These are phyloP conservation scores for Bombus difficillimus DNA, from an alignment of 1,140 invertebrate species.

Conservation along the genomic window DNA sequence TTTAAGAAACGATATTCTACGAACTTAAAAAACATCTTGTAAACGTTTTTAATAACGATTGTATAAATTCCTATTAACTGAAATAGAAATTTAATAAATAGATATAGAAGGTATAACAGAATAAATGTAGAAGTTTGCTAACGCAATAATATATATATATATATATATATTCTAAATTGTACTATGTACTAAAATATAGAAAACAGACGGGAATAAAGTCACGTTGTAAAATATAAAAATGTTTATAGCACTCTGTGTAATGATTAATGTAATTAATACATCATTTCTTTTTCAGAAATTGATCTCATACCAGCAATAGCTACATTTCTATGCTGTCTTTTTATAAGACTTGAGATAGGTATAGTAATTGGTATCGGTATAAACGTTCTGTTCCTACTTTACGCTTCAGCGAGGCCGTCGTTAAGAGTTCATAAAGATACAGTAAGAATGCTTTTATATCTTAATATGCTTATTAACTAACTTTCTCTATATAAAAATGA, in stretches of 20 bases:
- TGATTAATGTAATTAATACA: neutral
- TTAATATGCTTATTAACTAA: neutral
- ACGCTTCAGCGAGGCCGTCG: conserved; percentile 88
- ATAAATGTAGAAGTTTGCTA: no score
- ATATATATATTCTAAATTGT: no score
- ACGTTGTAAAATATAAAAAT: no score
- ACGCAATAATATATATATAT: no score
- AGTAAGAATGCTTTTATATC: conserved; percentile 73
- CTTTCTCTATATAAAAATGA: neutral
- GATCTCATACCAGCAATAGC: conserved; percentile 87
- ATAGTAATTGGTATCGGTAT: conserved; percentile 89
- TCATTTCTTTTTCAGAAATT: conserved; percentile 84
- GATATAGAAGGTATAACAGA: no score
- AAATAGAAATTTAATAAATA: neutral
- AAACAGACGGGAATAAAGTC: no score
- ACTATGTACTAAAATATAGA: no score
- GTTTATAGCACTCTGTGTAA: neutral
- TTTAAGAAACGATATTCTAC: no score
- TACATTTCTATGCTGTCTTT: conserved; percentile 88
- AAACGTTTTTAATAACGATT: no score
- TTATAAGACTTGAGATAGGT: conserved; percentile 88
- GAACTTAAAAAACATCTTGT: no score
- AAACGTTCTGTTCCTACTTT: conserved; percentile 88
- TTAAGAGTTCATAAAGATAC: conserved; percentile 84
- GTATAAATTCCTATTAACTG: no score